Base-by-base conservation (phyloP, 2,113 vertebrate genomes). In the Salminus brasiliensis region DNA sequence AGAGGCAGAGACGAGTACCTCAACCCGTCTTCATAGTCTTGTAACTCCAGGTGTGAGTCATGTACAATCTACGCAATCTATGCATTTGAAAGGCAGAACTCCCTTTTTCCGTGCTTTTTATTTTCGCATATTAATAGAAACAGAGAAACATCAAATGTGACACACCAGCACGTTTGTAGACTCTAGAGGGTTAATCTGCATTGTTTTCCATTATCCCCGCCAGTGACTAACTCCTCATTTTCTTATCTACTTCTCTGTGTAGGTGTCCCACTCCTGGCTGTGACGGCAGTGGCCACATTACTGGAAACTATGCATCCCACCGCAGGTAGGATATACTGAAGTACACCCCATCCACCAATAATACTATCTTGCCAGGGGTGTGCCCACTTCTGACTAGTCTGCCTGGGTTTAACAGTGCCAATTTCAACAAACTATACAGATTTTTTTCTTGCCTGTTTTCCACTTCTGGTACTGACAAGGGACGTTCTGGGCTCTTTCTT, bases 241-340 rank as follows among this genome's bases (percentile, higher is more conserved):
- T 27, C 59, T 11, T 41, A 21, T 80, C 30, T 55, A 30, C 36
- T 34, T 36, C 27, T 39, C 85, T 90, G 76, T 88, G 45, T 92
- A 99, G 98, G 88, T 99, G 98, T 73, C 97, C 98, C 47, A 98
- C 97, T 77, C 98, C 98, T 39, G 98, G 98, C 78, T 99, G 98
- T 91, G 98, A 99, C 0, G 97, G 98, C 90, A 99, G 97, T 0
- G 98, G 98, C 90, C 98, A 99, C 93, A 98, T 99, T 91, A 99
- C 98, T 0, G 97, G 97, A 88, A 99, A 98, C 92, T 98, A 99
- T 88, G 98, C 98, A 85, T 99, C 98, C 83, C 98, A 99, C 87
- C 97, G 98, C 94, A 99, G 98, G 98, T 99, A 93, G 7, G 34
- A 1, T n/a, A 11, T 32, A n/a, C 21, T 9, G 4, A 4, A 13